Percentiles rank a stretch among this genome's conserved stretches.
Evolutionary conservation across 2,797 vertebrate species (phyloP).

Genomic region (Aotus griseimembra): DNA sequence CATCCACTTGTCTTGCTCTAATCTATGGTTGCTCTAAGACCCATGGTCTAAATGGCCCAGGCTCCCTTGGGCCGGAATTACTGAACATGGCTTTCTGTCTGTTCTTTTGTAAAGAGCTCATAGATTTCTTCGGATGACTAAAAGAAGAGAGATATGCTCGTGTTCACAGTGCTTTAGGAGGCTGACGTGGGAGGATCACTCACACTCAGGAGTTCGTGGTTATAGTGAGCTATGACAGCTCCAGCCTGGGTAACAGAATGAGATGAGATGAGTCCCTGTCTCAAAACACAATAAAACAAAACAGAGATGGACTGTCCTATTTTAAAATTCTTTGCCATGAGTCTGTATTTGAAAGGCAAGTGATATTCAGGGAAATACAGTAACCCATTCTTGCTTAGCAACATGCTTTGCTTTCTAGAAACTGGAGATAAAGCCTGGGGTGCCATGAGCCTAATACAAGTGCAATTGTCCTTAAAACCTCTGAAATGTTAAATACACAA

Average conservation of each 20-base stretch:
- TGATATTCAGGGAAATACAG: neutral
- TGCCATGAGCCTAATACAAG: neutral
- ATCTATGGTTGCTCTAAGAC: neutral
- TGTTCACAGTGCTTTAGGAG: neutral
- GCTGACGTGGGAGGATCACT: neutral
- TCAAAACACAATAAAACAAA: neutral
- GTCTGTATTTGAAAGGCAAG: neutral
- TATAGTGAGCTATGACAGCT: neutral
- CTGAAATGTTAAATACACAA: neutral
- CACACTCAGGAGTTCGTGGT: neutral
- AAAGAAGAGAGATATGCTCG: neutral
- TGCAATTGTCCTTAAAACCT: neutral
- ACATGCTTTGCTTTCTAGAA: neutral
- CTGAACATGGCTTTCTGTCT: neutral
- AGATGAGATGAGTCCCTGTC: neutral
- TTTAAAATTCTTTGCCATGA: neutral
- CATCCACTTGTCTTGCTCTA: neutral
- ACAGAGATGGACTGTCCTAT: neutral
- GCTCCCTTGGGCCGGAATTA: neutral
- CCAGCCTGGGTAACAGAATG: neutral
- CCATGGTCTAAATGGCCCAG: neutral
- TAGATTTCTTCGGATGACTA: neutral
- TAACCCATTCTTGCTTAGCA: neutral
- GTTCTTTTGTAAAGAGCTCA: neutral
- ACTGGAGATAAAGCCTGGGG: neutral